Conservation (phyloP, 1,140 invertebrate genomes). For the Papilio glaucus region DNA sequence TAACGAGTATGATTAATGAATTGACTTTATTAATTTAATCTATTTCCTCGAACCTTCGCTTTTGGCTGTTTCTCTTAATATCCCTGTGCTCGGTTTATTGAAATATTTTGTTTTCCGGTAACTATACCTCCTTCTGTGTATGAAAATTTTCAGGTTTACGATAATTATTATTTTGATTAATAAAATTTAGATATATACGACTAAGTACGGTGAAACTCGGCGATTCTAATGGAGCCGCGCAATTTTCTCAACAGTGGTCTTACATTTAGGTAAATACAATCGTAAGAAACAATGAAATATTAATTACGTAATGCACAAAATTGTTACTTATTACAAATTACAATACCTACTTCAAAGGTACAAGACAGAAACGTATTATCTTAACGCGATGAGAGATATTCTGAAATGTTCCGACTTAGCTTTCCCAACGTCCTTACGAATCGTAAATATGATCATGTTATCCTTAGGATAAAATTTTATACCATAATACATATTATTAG, state of each 20-base stretch:
- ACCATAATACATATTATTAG: constrained; percentile 82
- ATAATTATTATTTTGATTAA: constrained; percentile 73
- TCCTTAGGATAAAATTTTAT: constrained; percentile 83
- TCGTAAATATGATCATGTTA: constrained; percentile 80
- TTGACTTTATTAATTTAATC: constrained; percentile 81
- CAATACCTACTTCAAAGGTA: constrained; percentile 82
- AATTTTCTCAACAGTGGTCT: constrained; percentile 78
- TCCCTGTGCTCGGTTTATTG: constrained; percentile 80
- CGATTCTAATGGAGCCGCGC: constrained; percentile 63
- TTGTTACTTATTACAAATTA: constrained; percentile 82
- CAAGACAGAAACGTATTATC: constrained; percentile 82
- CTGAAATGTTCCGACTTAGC: constrained; percentile 79
- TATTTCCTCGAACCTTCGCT: constrained; percentile 81
- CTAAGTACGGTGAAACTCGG: constrained; percentile 78
- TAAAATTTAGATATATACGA: constrained; percentile 79
- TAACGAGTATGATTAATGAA: constrained; percentile 83
- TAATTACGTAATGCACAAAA: constrained; percentile 83
- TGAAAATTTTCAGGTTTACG: constrained; percentile 66
- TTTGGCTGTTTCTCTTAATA: constrained; percentile 75
- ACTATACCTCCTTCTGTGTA: constrained; percentile 65
- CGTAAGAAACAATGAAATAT: constrained; percentile 83
- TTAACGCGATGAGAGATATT: constrained; percentile 82
- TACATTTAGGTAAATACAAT: constrained; percentile 81
- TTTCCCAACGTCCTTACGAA: constrained; percentile 75
- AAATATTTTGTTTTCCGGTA: constrained; percentile 69